phyloP scores from a whole-genome alignment of 2,888 invertebrate genomes.

The Stictocephala bisonia region DNA sequence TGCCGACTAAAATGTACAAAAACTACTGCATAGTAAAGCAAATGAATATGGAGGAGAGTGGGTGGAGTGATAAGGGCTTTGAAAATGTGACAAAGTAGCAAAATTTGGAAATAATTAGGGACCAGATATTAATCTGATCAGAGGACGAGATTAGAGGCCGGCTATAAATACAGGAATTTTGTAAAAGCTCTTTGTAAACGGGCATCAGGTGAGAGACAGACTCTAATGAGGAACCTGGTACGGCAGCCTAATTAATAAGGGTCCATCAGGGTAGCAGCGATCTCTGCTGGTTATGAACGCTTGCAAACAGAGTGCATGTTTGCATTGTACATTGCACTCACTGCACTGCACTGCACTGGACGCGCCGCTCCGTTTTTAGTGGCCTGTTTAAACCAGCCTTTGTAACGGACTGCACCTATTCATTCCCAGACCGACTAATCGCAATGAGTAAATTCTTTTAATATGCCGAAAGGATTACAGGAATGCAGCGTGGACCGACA shows the following conservation, averaged over 20 bases:
- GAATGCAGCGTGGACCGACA: conserved; percentile 36
- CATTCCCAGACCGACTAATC: conserved; percentile 38
- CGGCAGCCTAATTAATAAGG: conserved; percentile 36
- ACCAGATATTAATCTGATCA: conserved; percentile 20
- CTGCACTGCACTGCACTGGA: too few species aligned
- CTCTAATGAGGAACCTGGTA: conserved; percentile 40
- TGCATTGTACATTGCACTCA: too few species aligned
- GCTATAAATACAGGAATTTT: conserved; percentile 35
- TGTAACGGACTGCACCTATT: conserved; percentile 38
- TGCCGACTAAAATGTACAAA: too few species aligned
- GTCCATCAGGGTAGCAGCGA: conserved; percentile 26
- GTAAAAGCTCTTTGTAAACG: conserved; percentile 36
- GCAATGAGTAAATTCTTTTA: conserved; percentile 40
- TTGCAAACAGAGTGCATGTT: conserved; percentile 18
- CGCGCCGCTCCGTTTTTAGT: conserved; percentile 19
- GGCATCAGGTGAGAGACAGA: conserved; percentile 34
- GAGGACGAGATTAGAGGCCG: conserved; percentile 31
- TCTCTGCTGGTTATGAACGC: conserved; percentile 20
- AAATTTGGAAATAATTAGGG: conserved; percentile 17
- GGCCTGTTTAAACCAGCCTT: conserved; percentile 33
- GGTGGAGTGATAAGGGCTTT: too few species aligned
- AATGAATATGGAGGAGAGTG: too few species aligned
- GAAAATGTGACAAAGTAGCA: conserved; percentile 15
- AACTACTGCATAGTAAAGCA: too few species aligned
- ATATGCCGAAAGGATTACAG: conserved; percentile 37